phyloP scores from a whole-genome alignment of 1,140 invertebrate species.

The Zaprionus camerounensis region DNA sequence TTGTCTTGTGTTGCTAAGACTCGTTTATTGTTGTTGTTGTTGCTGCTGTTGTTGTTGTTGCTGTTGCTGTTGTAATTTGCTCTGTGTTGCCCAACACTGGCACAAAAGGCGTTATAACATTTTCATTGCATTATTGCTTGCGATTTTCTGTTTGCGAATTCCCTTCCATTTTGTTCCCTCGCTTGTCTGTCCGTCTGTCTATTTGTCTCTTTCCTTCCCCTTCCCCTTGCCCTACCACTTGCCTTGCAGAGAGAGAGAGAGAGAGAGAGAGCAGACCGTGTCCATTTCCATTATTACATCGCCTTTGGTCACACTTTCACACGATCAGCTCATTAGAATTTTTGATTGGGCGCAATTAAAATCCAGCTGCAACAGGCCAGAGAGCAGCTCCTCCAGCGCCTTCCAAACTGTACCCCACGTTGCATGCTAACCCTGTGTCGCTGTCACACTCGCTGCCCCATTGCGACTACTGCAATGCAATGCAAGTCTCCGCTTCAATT shows the following conservation, averaged over 20 bases:
- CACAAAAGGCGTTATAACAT: slow-evolving; percentile 70
- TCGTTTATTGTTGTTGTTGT: slow-evolving; percentile 52
- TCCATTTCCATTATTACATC: not conserved
- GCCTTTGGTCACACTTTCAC: slow-evolving; percentile 66
- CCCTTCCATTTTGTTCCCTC: not conserved
- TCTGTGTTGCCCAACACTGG: slow-evolving; percentile 47
- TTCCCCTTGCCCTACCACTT: too few relatives aligned
- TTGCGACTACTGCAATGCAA: slow-evolving; percentile 33
- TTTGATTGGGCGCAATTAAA: slow-evolving; percentile 76
- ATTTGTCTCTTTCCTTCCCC: not conserved
- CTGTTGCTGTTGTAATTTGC: slow-evolving; percentile 33
- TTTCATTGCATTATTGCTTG: slow-evolving; percentile 61
- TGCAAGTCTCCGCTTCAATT: slow-evolving; percentile 72
- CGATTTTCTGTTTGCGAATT: slow-evolving; percentile 20
- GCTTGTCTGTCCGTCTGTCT: not conserved
- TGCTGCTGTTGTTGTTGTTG: slow-evolving; percentile 32
- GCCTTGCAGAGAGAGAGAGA: too few relatives aligned
- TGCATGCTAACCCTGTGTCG: not conserved
- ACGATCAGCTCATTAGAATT: slow-evolving; percentile 71
- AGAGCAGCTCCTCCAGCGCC: not conserved
- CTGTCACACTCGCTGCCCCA: not conserved
- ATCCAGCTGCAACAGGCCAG: slow-evolving; percentile 18
- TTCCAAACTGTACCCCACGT: slow-evolving; percentile 36
- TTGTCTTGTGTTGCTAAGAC: slow-evolving; percentile 51
- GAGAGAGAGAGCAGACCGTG: not conserved